Evolutionary conservation across 2,888 invertebrate genomes (phyloP).

Genomic region (Nowickia ferox): DNA sequence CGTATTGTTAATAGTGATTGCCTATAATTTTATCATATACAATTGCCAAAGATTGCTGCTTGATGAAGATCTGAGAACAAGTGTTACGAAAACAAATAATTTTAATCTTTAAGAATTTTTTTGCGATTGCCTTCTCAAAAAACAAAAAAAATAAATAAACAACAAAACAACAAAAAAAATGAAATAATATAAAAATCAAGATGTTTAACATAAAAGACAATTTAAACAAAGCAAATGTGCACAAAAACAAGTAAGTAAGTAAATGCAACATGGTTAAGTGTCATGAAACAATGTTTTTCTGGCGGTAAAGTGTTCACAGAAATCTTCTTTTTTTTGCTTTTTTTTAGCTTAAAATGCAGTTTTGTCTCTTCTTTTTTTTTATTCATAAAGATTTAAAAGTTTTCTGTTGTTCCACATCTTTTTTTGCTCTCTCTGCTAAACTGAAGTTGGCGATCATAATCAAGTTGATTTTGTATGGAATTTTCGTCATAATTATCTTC

Average conservation of each 20-base stretch:
- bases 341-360: conserved; percentile 5
- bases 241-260: conserved; percentile 43
- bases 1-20: conserved; percentile 66
- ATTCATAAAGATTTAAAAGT: conserved; percentile 32
- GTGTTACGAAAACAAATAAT: conserved; percentile 21
- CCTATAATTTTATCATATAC: conserved; percentile 43
- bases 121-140: conserved; percentile 7
- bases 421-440: not conserved
- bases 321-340: conserved; percentile 24
- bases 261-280: conserved; percentile 64
- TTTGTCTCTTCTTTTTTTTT: conserved; percentile 17
- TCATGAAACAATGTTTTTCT: conserved; percentile 61
- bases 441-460: conserved; percentile 41
- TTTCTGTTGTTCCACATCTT: conserved; percentile 58
- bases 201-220: conserved; percentile 60
- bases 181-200: conserved; percentile 47
- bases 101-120: conserved; percentile 46
- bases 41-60: conserved; percentile 26
- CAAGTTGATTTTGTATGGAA: conserved; percentile 48
- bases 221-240: conserved; percentile 39
- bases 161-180: not conserved
- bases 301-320: conserved; percentile 55
- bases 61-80: conserved; percentile 43
- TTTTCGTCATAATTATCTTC: conserved; percentile 54
- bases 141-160: conserved; percentile 13